Evolutionary conservation across 2,797 vertebrate species (phyloP).

Genomic region (Moxostoma hubbsi): DNA sequence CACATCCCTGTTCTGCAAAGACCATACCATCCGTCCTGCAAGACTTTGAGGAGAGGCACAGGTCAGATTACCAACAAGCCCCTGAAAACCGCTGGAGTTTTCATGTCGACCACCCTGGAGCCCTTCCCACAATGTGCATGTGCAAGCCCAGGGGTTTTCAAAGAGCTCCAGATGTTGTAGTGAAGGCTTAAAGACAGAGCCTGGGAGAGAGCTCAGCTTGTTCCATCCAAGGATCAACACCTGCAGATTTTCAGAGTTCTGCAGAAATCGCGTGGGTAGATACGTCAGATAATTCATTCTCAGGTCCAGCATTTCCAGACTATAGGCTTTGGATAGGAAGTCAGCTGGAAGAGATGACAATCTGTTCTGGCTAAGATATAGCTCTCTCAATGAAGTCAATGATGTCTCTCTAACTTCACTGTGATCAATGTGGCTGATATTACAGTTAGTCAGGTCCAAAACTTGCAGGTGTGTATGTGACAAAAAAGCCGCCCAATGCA

Average conservation of each 20-base stretch:
- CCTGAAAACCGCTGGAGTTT: slow-evolving; percentile 59
- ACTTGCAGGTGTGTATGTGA: slow-evolving; percentile 68
- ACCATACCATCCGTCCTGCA: slow-evolving; percentile 64
- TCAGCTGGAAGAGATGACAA: slow-evolving; percentile 75
- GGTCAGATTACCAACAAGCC: slow-evolving; percentile 70
- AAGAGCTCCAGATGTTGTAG: slow-evolving; percentile 77
- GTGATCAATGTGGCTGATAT: slow-evolving; percentile 72
- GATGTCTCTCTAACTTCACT: slow-evolving; percentile 22
- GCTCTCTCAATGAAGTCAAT: slow-evolving; percentile 65
- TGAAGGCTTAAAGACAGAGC: slow-evolving; percentile 71
- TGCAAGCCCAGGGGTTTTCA: slow-evolving; percentile 85
- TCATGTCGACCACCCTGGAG: slow-evolving; percentile 64
- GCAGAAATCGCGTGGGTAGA: slow-evolving; percentile 81
- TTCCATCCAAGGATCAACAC: slow-evolving; percentile 80
- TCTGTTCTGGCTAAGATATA: slow-evolving; percentile 80
- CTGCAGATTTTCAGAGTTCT: slow-evolving; percentile 73
- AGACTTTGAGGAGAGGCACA: slow-evolving; percentile 76
- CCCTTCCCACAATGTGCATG: slow-evolving; percentile 76
- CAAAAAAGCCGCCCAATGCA: slow-evolving; percentile 78
- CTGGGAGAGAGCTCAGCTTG: slow-evolving; percentile 73
- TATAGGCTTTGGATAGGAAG: slow-evolving; percentile 78
- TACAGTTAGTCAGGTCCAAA: slow-evolving; percentile 83
- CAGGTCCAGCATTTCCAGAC: slow-evolving; percentile 79
- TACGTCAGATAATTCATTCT: slow-evolving; percentile 77
- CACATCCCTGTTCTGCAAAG: slow-evolving; percentile 67